Base-by-base conservation (phyloP, 2,797 vertebrate species). In the Psittacula echo region DNA sequence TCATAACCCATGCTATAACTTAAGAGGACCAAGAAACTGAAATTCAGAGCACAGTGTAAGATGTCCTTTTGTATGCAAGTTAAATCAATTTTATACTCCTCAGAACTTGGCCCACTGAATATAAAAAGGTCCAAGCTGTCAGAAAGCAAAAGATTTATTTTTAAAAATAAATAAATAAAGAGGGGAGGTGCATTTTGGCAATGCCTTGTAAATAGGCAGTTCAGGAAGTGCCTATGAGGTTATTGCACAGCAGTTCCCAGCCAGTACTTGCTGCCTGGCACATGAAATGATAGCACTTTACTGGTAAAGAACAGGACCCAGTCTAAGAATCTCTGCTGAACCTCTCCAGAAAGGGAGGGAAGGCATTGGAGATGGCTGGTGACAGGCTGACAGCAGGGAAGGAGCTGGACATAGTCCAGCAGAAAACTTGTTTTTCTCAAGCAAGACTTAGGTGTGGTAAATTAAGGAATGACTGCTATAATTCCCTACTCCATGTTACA, bases 21-120 rank as follows among this genome's bases (percentile, higher is more conserved):
- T 66, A 53, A 90, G 94, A 90, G 75, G 73, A 90, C 53, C 39
- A 90, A 95, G 81, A 95, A 87, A 88, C 58, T 95, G 73, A 78
- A 84, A 94, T 90, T 88, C 77, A 81, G 48, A 92, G 32, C 34
- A 60, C 30, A 41, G 30, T 17, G 21, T 87, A 87, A 87, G 51
- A 53, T 93, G 83, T 88, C 75, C 65, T 93, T 90, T 87, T 65
- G 54, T 62, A 76, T 42, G 48, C 51, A 90, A 91, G 45, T 22
- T 71, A 78, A 65, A 95, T 93, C 65, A 66, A 72, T 93, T 90
- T 84, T 84, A 67, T 84, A 88, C 44, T 91, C 32, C 82, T 76
- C 81, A 89, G 83, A 87, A 94, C 94, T 71, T 94, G 85, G 70
- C 67, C 80, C 66, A 87, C 15, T 42, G 80, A 82, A 79, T 86